Conservation (phyloP, 2,113 vertebrate species). For the Sialia sialis region DNA sequence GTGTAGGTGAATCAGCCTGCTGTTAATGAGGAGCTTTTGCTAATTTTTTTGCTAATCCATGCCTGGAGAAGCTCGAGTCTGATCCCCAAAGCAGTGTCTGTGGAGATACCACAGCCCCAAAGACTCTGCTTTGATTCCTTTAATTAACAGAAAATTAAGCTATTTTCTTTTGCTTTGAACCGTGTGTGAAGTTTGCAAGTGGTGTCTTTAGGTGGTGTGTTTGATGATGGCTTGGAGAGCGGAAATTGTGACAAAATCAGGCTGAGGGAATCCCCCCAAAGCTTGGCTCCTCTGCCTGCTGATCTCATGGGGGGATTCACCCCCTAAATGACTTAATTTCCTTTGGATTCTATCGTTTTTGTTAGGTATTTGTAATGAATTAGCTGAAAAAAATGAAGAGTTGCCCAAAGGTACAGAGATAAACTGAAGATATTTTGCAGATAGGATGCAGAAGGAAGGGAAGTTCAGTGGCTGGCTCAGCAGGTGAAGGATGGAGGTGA, state of each 20-base stretch:
- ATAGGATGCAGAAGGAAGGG: background rate
- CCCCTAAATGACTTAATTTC: background rate
- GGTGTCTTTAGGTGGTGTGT: background rate
- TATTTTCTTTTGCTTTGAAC: background rate
- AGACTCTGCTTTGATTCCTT: background rate
- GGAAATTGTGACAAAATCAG: accelerated
- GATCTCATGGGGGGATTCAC: background rate
- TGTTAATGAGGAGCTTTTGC: background rate
- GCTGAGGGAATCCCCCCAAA: background rate
- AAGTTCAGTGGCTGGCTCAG: background rate
- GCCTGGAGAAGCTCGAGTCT: background rate
- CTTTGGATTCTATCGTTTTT: accelerated
- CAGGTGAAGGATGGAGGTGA: background rate
- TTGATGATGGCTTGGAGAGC: background rate
- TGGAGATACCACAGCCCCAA: background rate
- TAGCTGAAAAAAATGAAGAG: background rate
- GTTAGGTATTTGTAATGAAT: background rate
- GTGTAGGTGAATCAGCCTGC: background rate
- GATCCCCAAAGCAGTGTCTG: background rate
- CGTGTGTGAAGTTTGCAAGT: background rate
- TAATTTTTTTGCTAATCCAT: background rate
- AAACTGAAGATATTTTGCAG: background rate
- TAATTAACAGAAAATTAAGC: background rate
- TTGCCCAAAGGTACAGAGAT: background rate
- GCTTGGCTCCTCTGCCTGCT: background rate